These are phyloP conservation scores for Spea bombifrons DNA, from an alignment of 2,113 vertebrate genomes.

Conservation along the genomic window DNA sequence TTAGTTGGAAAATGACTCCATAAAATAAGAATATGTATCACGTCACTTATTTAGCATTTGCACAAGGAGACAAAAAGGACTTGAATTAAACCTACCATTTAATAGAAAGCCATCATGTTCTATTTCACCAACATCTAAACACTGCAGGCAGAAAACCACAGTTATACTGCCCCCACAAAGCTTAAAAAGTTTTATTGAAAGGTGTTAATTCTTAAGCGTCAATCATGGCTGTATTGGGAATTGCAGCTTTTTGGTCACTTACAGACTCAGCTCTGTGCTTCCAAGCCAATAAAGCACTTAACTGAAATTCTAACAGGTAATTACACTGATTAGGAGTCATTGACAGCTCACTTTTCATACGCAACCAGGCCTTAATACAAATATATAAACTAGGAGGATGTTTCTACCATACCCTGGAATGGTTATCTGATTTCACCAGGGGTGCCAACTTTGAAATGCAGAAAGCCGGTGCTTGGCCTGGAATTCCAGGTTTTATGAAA, in stretches of 20 bases:
- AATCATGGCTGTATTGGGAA: neutral
- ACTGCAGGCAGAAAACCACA: neutral
- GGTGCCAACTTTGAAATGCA: slow-evolving; percentile 30
- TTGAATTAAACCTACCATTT: neutral
- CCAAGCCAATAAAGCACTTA: slow-evolving; percentile 40
- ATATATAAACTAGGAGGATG: slow-evolving; percentile 22
- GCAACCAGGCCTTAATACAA: neutral
- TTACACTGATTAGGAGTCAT: slow-evolving; percentile 42
- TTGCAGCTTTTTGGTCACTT: slow-evolving; percentile 14
- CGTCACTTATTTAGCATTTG: too few relatives aligned
- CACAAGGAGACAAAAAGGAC: neutral
- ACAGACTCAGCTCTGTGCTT: slow-evolving; percentile 18
- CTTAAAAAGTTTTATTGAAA: slow-evolving; percentile 39
- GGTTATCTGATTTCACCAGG: slow-evolving; percentile 16
- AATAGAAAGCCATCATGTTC: slow-evolving; percentile 1
- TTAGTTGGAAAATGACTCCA: too few relatives aligned
- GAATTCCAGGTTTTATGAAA: neutral
- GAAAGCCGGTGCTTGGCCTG: slow-evolving; percentile 22
- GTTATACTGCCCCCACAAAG: neutral
- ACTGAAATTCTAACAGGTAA: slow-evolving; percentile 36
- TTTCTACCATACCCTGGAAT: slow-evolving; percentile 16
- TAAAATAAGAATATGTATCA: too few relatives aligned
- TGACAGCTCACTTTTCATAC: slow-evolving; percentile 37
- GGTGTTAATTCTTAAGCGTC: slow-evolving; percentile 20
- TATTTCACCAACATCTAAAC: neutral